Evolutionary conservation across 2,797 vertebrate species (phyloP).

Genomic region (Dryobates pubescens): DNA sequence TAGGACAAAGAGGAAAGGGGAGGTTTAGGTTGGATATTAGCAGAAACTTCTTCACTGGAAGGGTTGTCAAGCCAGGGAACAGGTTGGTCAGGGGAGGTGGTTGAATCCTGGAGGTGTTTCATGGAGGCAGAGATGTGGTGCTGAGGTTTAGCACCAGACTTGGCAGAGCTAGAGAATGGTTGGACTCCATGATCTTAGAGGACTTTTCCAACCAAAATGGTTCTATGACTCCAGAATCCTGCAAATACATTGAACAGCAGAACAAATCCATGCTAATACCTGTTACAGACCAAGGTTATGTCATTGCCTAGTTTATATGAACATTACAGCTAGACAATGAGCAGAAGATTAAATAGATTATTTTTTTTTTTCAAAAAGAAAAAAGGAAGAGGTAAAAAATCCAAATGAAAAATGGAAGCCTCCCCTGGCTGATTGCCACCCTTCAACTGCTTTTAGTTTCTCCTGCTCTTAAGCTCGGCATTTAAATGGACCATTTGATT

Average conservation of each 20-base stretch:
- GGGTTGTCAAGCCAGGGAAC: no score
- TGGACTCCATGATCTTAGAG: no score
- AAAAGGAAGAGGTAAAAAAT: not conserved
- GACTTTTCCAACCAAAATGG: no score
- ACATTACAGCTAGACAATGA: not conserved
- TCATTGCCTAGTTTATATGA: not conserved
- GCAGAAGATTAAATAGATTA: not conserved
- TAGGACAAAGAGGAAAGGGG: no score
- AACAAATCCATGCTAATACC: not conserved
- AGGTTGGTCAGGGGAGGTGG: no score
- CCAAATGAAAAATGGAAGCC: not conserved
- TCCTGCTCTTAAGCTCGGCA: constrained; percentile 68
- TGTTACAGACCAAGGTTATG: not conserved
- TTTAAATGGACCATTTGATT: constrained; percentile 81
- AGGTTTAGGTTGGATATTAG: no score
- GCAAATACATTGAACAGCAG: constrained; percentile 20
- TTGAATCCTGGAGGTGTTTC: no score
- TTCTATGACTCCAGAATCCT: not conserved
- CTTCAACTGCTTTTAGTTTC: constrained; percentile 51
- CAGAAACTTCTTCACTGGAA: no score
- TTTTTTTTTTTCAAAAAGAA: not conserved
- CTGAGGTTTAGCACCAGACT: no score
- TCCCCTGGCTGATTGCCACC: not conserved
- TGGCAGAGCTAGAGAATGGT: no score
- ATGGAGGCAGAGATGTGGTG: no score